Conservation (phyloP, 2,797 vertebrate genomes). For the Cyprinella venusta region DNA sequence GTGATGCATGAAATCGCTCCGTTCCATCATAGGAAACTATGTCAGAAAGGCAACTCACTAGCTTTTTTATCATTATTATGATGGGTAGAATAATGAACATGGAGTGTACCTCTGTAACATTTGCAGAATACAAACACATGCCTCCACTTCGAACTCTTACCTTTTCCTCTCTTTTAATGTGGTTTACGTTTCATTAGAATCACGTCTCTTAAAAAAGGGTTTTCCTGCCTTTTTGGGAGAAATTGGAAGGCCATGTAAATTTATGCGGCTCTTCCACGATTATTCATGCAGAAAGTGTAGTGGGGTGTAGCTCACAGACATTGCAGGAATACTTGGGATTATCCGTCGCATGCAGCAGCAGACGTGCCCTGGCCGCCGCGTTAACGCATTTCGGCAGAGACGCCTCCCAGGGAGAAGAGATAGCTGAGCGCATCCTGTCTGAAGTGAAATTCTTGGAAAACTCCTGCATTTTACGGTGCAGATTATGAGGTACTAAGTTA, state of each 20-base stretch:
- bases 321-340: constrained; percentile 58
- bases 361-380: constrained; percentile 58
- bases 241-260: constrained; percentile 38
- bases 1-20: not conserved
- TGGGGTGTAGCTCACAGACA: constrained; percentile 72
- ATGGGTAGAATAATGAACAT: not conserved
- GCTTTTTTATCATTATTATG: not conserved
- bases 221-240: constrained; percentile 30
- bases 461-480: constrained; percentile 75
- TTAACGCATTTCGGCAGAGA: constrained; percentile 64
- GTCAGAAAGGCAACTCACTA: not conserved
- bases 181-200: constrained; percentile 51
- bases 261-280: constrained; percentile 46
- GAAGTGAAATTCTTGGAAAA: constrained; percentile 81
- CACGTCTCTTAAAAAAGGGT: constrained; percentile 16
- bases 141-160: constrained; percentile 40
- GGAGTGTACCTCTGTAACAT: constrained; percentile 58
- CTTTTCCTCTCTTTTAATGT: constrained; percentile 31
- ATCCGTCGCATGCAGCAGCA: constrained; percentile 63
- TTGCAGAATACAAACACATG: constrained; percentile 58
- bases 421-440: constrained; percentile 75
- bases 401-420: constrained; percentile 64
- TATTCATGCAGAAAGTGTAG: constrained; percentile 47
- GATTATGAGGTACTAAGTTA: constrained; percentile 75
- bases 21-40: not conserved